Percentiles rank a stretch among this genome's conserved stretches.
Evolutionary conservation across 1,140 invertebrate species (phyloP).

Genomic region (Hestina assimilis): DNA sequence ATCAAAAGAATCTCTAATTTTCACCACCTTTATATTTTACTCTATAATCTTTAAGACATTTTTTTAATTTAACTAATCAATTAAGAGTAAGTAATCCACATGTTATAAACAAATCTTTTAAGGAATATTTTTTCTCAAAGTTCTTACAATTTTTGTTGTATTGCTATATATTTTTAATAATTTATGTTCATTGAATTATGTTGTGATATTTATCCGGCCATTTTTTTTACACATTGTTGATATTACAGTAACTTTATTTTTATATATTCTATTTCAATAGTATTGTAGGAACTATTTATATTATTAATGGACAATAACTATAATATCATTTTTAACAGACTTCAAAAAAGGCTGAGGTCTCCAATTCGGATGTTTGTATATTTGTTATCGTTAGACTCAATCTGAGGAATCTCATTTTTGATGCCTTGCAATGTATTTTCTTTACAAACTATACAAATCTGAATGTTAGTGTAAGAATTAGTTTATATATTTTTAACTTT

Average conservation of each 20-base stretch:
- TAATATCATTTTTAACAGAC: too few relatives aligned
- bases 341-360: too few relatives aligned
- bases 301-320: too few relatives aligned
- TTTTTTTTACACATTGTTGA: constrained; percentile 24
- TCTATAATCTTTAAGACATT: constrained; percentile 3
- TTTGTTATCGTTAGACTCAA: too few relatives aligned
- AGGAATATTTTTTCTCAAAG: not conserved
- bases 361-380: too few relatives aligned
- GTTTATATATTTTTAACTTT: constrained; percentile 29
- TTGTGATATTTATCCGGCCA: constrained; percentile 45
- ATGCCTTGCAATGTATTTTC: constrained; percentile 8
- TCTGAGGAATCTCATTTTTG: too few relatives aligned
- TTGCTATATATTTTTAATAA: not conserved
- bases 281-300: not conserved
- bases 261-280: constrained; percentile 4
- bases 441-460: constrained; percentile 30
- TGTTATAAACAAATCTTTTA: not conserved
- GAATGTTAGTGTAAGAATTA: constrained; percentile 40
- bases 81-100: too few relatives aligned
- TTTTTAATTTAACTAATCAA: not conserved
- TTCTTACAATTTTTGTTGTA: not conserved
- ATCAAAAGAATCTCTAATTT: constrained; percentile 11
- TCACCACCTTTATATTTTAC: constrained; percentile 1
- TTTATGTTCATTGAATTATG: constrained; percentile 6
- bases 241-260: constrained; percentile 3